phyloP scores from a whole-genome alignment of 1,140 invertebrate species.

The Aphidius gifuensis region DNA sequence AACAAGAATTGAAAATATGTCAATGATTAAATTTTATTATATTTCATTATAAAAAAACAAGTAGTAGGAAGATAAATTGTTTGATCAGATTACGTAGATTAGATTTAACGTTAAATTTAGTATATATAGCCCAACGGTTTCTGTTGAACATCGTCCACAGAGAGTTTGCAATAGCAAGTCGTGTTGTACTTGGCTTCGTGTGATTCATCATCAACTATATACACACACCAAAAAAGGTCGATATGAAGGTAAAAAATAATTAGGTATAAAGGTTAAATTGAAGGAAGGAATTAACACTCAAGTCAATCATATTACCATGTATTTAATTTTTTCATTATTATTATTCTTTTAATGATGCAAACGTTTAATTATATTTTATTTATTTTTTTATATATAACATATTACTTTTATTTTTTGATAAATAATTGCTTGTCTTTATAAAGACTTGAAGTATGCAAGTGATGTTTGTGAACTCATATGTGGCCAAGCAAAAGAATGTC shows the following conservation, averaged over 20 bases:
- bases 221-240: no score
- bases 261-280: no score
- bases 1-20: no score
- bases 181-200: neutral
- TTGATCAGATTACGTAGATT: conserved; percentile 16
- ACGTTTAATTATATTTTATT: neutral
- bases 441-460: neutral
- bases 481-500: no score
- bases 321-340: neutral
- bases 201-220: conserved; percentile 3
- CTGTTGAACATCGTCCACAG: neutral
- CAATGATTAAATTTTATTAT: no score
- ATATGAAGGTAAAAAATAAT: no score
- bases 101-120: conserved; percentile 13
- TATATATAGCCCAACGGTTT: conserved; percentile 5
- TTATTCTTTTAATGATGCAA: neutral
- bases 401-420: no score
- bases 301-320: conserved; percentile 1
- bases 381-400: no score
- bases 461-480: neutral
- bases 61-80: conserved; percentile 2
- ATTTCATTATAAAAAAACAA: neutral
- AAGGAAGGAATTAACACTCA: neutral
- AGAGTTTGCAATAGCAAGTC: neutral
- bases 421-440: no score